Evolutionary conservation across 64 coral and sea anemone species (phyloP).

Genomic region (Dendronephthya gigantea): DNA sequence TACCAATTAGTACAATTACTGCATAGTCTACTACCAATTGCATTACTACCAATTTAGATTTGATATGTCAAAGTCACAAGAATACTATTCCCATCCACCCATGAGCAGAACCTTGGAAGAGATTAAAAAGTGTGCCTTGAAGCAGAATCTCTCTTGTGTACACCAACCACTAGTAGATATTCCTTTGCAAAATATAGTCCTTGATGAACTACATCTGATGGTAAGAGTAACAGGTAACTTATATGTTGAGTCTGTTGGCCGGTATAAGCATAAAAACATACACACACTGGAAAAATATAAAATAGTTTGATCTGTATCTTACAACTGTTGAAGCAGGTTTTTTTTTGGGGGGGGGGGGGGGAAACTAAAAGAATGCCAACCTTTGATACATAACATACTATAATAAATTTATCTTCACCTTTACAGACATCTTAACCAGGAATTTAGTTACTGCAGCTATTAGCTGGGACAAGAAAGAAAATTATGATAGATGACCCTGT

Average conservation of each 20-base stretch:
- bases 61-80: conserved; percentile 4
- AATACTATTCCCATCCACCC: background rate
- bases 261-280: background rate
- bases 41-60: background rate
- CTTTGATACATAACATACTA: too few species aligned
- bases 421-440: background rate
- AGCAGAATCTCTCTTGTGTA: background rate
- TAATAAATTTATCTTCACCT: background rate
- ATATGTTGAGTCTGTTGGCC: background rate
- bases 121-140: background rate
- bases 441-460: background rate
- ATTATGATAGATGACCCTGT: background rate
- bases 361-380: too few species aligned
- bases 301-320: background rate
- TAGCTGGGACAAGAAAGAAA: background rate
- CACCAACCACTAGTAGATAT: background rate
- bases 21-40: background rate
- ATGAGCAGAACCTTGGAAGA: background rate
- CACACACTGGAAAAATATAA: background rate
- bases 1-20: too few species aligned
- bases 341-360: too few species aligned
- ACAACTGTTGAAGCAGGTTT: too few species aligned
- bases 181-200: background rate
- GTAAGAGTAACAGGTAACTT: background rate
- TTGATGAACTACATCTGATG: background rate